Base-by-base conservation (phyloP, 2,113 vertebrate species). In the Spea bombifrons region DNA sequence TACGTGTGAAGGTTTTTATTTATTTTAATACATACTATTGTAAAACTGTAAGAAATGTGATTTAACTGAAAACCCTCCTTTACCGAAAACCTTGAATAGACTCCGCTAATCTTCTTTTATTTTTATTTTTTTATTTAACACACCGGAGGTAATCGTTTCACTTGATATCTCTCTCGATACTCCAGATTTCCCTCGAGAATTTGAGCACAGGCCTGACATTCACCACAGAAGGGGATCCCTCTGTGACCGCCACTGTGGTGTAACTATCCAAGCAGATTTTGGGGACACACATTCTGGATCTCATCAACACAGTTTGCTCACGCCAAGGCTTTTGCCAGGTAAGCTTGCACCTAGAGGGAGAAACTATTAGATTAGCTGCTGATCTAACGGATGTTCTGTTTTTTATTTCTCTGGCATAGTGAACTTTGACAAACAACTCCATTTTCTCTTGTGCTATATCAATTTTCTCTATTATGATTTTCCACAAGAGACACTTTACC, bases 121-220 rank as follows among this genome's bases (percentile, higher is more conserved):
- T 10, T 57, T 6, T 57, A 10, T 57, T 57, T 8, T 5, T 52
- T 52, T 61, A 61, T 61, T 61, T 61, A n/a, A n/a, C n/a, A n/a
- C n/a, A n/a, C n/a, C 57, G 5, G 57, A 61, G 15, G 9, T 13
- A 61, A 61, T n/a, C 15, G 5, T 16, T 16, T 15, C 3, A 30
- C 15, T 6, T 17, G 17, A 30, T 8, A 5, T 65, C 2, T 53
- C 10, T 10, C 44, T 78, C 16, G 44, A 5, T 16, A 2, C 75
- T 67, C 0, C 87, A 93, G 92, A 91, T 65, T 75, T 77, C 69
- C 75, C 80, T 12, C 78, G 66, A 10, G 88, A 88, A 9, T 83
- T 71, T 15, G 84, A 86, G 43, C 71, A 77, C 44, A 75, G 75
- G 64, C 15, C 16, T 0, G 83, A 83, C 0, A 52, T 49, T 0